Evolutionary conservation across 2,113 vertebrate species (phyloP).

Genomic region (Colius striatus): DNA sequence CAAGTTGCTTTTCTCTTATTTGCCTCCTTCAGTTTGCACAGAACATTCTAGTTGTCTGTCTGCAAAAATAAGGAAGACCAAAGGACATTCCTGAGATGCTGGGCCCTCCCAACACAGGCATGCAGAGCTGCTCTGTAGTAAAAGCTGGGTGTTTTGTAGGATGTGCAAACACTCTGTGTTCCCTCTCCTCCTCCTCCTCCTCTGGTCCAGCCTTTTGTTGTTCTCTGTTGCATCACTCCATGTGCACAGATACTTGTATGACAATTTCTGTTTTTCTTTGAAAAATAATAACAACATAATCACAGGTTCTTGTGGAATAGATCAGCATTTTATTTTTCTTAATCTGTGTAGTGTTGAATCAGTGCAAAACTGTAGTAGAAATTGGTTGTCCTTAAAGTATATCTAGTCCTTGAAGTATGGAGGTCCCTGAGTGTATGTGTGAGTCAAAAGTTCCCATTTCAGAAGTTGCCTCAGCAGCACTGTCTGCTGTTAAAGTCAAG

Average conservation of each 20-base stretch:
- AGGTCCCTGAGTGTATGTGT: accelerated
- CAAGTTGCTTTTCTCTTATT: background rate
- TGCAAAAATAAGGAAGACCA: background rate
- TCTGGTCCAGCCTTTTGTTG: background rate
- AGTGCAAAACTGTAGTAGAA: background rate
- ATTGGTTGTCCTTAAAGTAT: background rate
- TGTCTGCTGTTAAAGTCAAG: background rate
- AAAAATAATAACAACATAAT: accelerated
- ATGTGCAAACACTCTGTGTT: background rate
- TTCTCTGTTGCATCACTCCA: background rate
- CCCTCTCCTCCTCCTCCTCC: background rate
- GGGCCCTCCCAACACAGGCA: background rate
- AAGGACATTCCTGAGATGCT: background rate
- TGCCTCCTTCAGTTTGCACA: background rate
- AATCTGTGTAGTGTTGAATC: background rate
- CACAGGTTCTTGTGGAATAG: background rate
- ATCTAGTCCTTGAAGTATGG: background rate
- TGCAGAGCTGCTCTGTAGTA: background rate
- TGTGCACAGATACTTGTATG: background rate
- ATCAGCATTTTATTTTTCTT: background rate
- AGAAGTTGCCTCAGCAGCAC: background rate
- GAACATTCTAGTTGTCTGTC: background rate
- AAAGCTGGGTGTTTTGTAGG: background rate
- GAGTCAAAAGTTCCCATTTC: background rate
- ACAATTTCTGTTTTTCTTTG: background rate